Conservation (phyloP, 2,797 vertebrate species). For the Scleropages formosus region DNA sequence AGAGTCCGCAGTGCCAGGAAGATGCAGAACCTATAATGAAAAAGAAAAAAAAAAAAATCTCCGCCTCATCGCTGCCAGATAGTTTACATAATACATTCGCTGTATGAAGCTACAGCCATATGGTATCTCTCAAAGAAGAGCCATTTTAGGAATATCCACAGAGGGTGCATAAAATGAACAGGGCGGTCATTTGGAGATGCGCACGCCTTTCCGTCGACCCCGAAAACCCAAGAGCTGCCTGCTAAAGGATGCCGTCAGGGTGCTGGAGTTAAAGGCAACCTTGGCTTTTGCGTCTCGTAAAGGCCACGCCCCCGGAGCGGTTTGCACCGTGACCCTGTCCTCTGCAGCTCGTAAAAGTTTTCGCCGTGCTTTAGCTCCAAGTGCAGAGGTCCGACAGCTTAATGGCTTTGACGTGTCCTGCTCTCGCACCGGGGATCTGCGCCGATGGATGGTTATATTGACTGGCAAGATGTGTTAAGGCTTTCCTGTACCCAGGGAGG, state of each 20-base stretch:
- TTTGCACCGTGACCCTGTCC: not conserved
- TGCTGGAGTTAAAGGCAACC: too few relatives aligned
- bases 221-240: not conserved
- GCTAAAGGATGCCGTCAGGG: not conserved
- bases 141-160: not conserved
- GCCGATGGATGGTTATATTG: slow-evolving; percentile 26
- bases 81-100: too few relatives aligned
- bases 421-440: not conserved
- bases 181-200: not conserved
- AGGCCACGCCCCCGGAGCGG: not conserved
- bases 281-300: not conserved
- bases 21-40: too few relatives aligned
- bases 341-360: not conserved
- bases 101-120: too few relatives aligned
- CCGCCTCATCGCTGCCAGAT: too few relatives aligned
- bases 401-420: slow-evolving; percentile 20
- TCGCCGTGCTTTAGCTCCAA: not conserved
- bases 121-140: too few relatives aligned
- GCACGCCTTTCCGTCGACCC: not conserved
- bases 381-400: slow-evolving; percentile 20
- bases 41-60: too few relatives aligned
- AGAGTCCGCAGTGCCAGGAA: too few relatives aligned
- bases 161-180: not conserved
- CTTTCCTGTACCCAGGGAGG: slow-evolving; percentile 7
- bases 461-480: slow-evolving; percentile 22